Evolutionary conservation across 92 coral and sea anemone genomes (phyloP).

Genomic region (Phymanthus crucifer): DNA sequence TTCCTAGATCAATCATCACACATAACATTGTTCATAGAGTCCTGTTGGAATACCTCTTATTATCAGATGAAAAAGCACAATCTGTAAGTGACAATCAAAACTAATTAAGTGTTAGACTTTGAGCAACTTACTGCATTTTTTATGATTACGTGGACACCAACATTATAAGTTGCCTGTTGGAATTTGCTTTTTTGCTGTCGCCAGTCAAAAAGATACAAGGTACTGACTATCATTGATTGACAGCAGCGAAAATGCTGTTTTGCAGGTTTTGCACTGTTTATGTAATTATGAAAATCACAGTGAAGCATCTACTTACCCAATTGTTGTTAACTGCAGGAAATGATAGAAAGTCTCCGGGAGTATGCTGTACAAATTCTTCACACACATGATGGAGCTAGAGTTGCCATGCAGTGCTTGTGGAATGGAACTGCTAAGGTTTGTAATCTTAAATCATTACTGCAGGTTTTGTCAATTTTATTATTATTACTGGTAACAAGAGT

Average conservation of each 20-base stretch:
- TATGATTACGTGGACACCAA: too few species aligned
- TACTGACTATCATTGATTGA: too few species aligned
- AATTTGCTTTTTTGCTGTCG: too few species aligned
- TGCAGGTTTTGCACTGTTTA: too few species aligned
- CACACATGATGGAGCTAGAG: constrained; percentile 91
- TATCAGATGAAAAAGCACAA: constrained; percentile 79
- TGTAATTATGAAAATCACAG: not conserved
- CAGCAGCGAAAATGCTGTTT: too few species aligned
- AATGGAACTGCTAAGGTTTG: constrained; percentile 84
- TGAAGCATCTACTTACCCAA: not conserved
- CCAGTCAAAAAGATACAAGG: too few species aligned
- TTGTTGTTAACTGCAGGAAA: constrained; percentile 56
- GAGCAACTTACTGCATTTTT: too few species aligned
- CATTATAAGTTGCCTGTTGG: too few species aligned
- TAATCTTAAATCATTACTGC: not conserved
- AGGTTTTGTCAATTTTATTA: not conserved
- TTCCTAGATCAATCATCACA: constrained; percentile 72
- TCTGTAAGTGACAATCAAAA: constrained; percentile 36
- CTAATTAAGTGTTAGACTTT: too few species aligned
- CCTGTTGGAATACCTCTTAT: constrained; percentile 72
- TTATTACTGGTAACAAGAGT: not conserved
- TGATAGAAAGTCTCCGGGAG: constrained; percentile 86
- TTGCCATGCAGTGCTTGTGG: constrained; percentile 94
- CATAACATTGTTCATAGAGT: constrained; percentile 93
- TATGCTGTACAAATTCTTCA: constrained; percentile 81